These are phyloP conservation scores for Theocolax elegans DNA, from an alignment of 1,140 invertebrate species.

Conservation along the genomic window DNA sequence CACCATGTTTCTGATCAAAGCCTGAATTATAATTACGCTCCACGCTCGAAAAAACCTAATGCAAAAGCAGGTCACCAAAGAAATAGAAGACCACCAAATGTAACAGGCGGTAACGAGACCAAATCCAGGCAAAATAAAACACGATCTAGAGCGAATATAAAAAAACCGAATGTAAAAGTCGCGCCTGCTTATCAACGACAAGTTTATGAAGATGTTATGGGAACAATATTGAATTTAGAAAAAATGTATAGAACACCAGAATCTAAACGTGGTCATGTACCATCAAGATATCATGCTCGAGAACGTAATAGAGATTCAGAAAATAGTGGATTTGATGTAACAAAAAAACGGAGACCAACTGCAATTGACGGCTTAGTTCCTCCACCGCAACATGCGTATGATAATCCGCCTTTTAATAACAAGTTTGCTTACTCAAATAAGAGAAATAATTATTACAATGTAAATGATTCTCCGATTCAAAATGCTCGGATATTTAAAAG, in stretches of 20 bases:
- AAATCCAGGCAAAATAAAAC: slow-evolving; percentile 18
- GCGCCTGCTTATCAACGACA: slow-evolving; percentile 50
- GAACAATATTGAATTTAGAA: slow-evolving; percentile 56
- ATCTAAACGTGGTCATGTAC: not conserved
- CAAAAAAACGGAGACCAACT: slow-evolving; percentile 1
- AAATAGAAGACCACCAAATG: not conserved
- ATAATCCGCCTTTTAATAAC: not conserved
- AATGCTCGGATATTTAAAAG: slow-evolving; percentile 16
- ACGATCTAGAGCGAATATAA: not conserved
- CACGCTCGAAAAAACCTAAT: not conserved
- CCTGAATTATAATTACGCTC: not conserved
- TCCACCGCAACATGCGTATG: slow-evolving; percentile 9
- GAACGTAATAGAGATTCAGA: not conserved
- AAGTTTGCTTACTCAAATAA: not conserved
- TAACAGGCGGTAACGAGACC: not conserved
- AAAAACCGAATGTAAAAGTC: not conserved
- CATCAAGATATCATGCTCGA: not conserved
- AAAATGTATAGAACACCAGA: slow-evolving; percentile 12
- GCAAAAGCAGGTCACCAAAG: not conserved
- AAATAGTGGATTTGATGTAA: not conserved
- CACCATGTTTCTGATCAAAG: not conserved
- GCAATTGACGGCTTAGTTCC: slow-evolving; percentile 44
- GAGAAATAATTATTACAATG: not conserved
- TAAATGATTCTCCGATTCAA: not conserved
- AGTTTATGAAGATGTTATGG: slow-evolving; percentile 65